These are phyloP conservation scores for Caenorhabditis macrosperma DNA, from an alignment of 2,888 invertebrate genomes.

Conservation along the genomic window DNA sequence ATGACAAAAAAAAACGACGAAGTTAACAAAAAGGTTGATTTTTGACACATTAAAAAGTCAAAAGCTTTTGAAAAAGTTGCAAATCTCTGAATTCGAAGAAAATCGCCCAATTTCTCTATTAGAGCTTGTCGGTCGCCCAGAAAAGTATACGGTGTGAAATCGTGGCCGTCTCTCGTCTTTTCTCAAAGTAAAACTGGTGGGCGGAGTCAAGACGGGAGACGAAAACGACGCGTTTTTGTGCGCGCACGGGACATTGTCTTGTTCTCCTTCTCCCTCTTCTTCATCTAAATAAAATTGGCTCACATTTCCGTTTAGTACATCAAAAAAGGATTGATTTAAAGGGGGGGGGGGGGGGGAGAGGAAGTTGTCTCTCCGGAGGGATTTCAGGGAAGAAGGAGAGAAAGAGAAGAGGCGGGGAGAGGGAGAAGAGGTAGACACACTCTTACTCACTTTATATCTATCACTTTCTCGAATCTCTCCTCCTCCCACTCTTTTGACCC, in stretches of 20 bases:
- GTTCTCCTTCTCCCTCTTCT: conserved; percentile 1
- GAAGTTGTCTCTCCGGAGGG: background rate
- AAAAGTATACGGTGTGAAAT: background rate
- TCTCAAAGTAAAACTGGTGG: conserved; percentile 8
- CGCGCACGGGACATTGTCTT: background rate
- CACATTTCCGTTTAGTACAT: conserved; percentile 33
- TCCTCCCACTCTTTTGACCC: background rate
- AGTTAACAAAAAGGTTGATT: too few relatives aligned
- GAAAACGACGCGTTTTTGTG: conserved; percentile 28
- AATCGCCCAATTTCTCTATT: too few relatives aligned
- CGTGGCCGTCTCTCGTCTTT: background rate
- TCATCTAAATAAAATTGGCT: conserved; percentile 38
- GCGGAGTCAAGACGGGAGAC: background rate
- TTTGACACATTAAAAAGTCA: too few relatives aligned
- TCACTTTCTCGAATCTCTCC: background rate
- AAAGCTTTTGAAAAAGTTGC: too few relatives aligned
- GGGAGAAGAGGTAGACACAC: background rate
- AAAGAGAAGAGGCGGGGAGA: conserved; percentile 6
- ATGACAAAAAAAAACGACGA: too few relatives aligned
- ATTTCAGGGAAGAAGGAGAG: conserved; percentile 6
- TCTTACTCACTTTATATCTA: background rate
- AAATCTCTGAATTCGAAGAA: too few relatives aligned
- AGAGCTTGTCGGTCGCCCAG: too few relatives aligned
- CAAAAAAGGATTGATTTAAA: conserved; percentile 5
- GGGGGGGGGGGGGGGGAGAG: background rate